Conservation (phyloP, 1,140 invertebrate genomes). For the Chlorops oryzae region DNA sequence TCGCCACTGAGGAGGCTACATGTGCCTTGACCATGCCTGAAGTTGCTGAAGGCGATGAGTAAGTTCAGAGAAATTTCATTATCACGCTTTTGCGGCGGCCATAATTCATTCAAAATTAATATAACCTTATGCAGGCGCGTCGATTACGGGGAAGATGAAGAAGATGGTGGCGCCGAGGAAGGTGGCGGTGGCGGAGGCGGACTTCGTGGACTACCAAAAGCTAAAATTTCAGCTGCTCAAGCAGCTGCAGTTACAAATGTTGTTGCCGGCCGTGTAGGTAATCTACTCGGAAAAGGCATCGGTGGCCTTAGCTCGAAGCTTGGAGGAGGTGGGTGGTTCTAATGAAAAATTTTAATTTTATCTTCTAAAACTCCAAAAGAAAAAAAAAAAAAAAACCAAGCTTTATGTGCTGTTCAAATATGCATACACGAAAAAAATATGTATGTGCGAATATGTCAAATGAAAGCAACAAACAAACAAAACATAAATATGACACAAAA, state of each 20-base stretch:
- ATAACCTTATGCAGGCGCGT: neutral
- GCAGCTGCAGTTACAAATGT: slow-evolving; percentile 59
- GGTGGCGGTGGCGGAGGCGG: slow-evolving; percentile 57
- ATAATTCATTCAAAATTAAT: neutral
- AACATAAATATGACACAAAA: neutral
- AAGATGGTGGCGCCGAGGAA: slow-evolving; percentile 54
- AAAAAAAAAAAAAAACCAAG: neutral
- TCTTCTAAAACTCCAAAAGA: neutral
- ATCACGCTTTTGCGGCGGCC: slow-evolving; percentile 6
- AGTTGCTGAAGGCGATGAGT: slow-evolving; percentile 58
- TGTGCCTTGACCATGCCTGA: slow-evolving; percentile 81
- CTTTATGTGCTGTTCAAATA: neutral
- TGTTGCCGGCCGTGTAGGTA: slow-evolving; percentile 69
- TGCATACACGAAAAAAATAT: neutral
- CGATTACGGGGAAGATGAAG: slow-evolving; percentile 55
- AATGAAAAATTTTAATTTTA: slow-evolving; percentile 20
- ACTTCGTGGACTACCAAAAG: slow-evolving; percentile 39
- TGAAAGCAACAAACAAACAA: neutral
- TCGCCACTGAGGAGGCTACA: slow-evolving; percentile 95
- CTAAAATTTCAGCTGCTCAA: slow-evolving; percentile 37
- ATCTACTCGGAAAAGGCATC: slow-evolving; percentile 71
- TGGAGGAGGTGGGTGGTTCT: slow-evolving; percentile 63
- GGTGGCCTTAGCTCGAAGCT: slow-evolving; percentile 73
- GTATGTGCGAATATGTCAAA: neutral
- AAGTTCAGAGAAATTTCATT: slow-evolving; percentile 16